These are phyloP conservation scores for Pyrgilauda ruficollis DNA, from an alignment of 2,113 vertebrate genomes.

Conservation along the genomic window DNA sequence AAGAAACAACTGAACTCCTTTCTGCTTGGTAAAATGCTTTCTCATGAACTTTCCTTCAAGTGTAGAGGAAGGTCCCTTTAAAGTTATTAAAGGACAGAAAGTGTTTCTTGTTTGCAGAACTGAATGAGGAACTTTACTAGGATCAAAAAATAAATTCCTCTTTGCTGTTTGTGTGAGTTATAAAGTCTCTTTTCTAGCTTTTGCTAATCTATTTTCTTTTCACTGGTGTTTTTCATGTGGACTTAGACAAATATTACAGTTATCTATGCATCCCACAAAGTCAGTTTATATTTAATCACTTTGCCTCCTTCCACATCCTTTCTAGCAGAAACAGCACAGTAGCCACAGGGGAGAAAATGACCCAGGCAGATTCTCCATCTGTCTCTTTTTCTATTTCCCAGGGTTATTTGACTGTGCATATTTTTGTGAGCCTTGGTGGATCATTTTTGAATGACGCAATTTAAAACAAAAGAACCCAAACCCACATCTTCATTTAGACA, in stretches of 20 bases:
- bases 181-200: not conserved
- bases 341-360: conserved; percentile 61
- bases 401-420: conserved; percentile 17
- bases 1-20: not conserved
- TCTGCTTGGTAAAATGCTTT: not conserved
- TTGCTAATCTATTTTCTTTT: not conserved
- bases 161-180: not conserved
- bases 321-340: conserved; percentile 36
- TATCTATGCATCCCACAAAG: conserved; percentile 3
- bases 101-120: not conserved
- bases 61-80: not conserved
- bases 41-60: not conserved
- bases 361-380: conserved; percentile 37
- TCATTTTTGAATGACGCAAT: not conserved
- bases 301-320: conserved; percentile 1
- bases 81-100: not conserved
- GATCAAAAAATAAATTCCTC: not conserved
- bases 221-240: not conserved
- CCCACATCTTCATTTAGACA: not conserved
- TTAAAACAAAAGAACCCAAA: not conserved
- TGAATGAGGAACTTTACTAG: not conserved
- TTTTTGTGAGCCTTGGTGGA: not conserved
- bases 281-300: conserved; percentile 32
- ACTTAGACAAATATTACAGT: not conserved
- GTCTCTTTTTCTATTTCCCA: conserved; percentile 28